Base-by-base conservation (phyloP, 2,113 vertebrate species). In the Limanda limanda region DNA sequence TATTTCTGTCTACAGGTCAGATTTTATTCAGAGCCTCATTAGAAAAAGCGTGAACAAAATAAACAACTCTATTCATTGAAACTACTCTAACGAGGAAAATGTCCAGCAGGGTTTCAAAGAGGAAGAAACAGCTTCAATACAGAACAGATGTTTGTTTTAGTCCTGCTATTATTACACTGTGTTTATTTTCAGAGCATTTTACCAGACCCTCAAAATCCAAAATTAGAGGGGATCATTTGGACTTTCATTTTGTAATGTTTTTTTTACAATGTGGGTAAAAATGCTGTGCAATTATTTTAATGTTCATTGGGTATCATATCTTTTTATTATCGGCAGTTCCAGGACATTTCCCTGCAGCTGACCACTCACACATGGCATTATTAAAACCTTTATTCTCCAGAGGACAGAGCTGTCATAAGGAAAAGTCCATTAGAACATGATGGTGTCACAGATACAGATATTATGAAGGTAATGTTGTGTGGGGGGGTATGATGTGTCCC, bases 281-380 rank as follows among this genome's bases (percentile, higher is more conserved):
- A 42, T 24, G 47, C 54, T 35, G n/a, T 54, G 54, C 71, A 71
- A 81, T 84, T 66, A 82, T 31, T 66, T 58, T 70, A 73, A 76
- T 76, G 68, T 42, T 66, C 11, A 58, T 52, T 68, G 70, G 52
- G 37, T 58, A 71, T 71, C 37, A 14, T 65, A 57, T 45, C 54
- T 55, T 72, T 65, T 58, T 68, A 82, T 23, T 9, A 60, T 57
- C 45, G n/a, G 12, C 10, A 42, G 11, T 11, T 12, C 37, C 40
- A 37, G 21, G 21, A 68, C 37, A 45, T 52, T 27, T 54, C 37
- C 40, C 35, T 68, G 64, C 10, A 5, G 31, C 57, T 66, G 65
- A 78, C 63, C 37, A 52, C 27, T 78, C 14, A 14, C 56, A 21
- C 10, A 5, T 23, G 3, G 24, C 13, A 12, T 66, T 54, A 66